phyloP scores from a whole-genome alignment of 92 coral and sea anemone species.

The Virgularia gustaviana region DNA sequence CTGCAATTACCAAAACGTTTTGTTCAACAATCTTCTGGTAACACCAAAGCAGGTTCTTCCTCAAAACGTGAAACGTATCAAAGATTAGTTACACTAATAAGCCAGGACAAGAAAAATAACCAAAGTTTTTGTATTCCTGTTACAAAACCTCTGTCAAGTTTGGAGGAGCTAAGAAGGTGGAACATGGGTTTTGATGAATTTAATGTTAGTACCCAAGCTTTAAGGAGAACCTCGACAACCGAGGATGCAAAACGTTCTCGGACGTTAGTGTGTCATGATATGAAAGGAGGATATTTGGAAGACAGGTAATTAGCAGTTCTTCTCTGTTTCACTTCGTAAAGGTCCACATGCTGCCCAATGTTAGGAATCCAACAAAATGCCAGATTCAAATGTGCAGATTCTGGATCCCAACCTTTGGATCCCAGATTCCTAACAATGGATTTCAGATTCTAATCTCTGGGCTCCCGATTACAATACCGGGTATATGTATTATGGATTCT shows the following conservation, averaged over 20 bases:
- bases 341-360: background rate
- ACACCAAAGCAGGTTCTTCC: background rate
- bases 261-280: conserved; percentile 94
- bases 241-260: conserved; percentile 63
- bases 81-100: conserved; percentile 1
- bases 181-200: conserved; percentile 83
- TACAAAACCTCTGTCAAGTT: conserved; percentile 65
- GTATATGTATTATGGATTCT: too few species aligned
- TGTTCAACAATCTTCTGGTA: background rate
- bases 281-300: conserved; percentile 91
- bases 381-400: too few species aligned
- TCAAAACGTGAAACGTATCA: background rate
- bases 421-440: too few species aligned
- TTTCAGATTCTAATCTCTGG: too few species aligned
- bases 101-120: background rate
- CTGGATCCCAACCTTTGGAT: too few species aligned
- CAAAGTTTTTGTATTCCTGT: too few species aligned
- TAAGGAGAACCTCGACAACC: conserved; percentile 37
- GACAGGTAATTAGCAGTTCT: conserved; percentile 66
- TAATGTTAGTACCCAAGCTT: conserved; percentile 59
- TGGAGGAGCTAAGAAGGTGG: conserved; percentile 79
- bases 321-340: background rate
- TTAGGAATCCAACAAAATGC: too few species aligned
- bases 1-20: background rate
- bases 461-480: too few species aligned